Evolutionary conservation across 1,140 invertebrate species (phyloP).

Genomic region (Neuroterus valhalla): DNA sequence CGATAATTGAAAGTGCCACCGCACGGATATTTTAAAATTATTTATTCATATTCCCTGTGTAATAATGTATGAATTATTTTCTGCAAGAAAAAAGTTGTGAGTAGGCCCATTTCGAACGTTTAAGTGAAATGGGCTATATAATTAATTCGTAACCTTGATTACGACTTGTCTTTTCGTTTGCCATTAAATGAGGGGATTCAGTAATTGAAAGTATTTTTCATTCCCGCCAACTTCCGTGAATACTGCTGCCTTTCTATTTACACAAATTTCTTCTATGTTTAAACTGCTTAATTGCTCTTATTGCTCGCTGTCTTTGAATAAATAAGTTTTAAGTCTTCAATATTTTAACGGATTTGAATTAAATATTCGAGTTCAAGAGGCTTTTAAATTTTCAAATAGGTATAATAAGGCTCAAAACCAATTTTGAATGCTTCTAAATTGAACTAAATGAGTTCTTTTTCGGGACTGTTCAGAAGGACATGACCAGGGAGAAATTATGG

Average conservation of each 20-base stretch:
- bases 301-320: background rate
- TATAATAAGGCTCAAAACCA: too few relatives aligned
- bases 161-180: conserved; percentile 21
- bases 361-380: too few relatives aligned
- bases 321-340: too few relatives aligned
- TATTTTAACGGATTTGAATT: too few relatives aligned
- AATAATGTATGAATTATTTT: conserved; percentile 37
- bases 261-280: background rate
- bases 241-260: too few relatives aligned
- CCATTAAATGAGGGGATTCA: conserved; percentile 9
- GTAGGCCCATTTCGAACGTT: conserved; percentile 33
- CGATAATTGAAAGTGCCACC: conserved; percentile 11
- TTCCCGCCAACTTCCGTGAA: background rate
- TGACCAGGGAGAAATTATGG: too few relatives aligned
- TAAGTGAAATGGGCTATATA: conserved; percentile 36
- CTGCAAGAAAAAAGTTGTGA: conserved; percentile 30
- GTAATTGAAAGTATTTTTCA: background rate
- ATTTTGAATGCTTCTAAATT: too few relatives aligned
- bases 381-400: too few relatives aligned
- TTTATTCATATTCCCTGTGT: conserved; percentile 38
- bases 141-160: conserved; percentile 9
- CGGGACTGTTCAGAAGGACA: too few relatives aligned
- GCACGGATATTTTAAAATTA: conserved; percentile 26
- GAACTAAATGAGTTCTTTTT: too few relatives aligned
- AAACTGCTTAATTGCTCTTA: background rate